phyloP scores from a whole-genome alignment of 2,113 vertebrate species.

The Gymnobelideus leadbeateri region DNA sequence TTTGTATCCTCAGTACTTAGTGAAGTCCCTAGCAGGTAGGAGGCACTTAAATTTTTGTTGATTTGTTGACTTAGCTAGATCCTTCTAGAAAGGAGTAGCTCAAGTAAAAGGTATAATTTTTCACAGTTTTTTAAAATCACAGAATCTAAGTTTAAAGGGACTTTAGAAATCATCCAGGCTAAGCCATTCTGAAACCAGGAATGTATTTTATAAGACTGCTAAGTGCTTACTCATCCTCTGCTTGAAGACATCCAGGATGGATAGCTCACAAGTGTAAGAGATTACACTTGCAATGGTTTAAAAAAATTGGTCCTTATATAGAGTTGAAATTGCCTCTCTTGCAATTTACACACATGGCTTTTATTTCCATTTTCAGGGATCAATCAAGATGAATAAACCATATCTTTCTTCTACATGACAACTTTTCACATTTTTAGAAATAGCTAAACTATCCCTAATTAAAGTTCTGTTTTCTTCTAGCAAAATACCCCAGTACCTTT shows the following conservation, averaged over 20 bases:
- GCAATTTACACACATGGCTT: background rate
- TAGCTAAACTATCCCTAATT: background rate
- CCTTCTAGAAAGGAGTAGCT: too few relatives aligned
- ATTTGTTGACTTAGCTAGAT: background rate
- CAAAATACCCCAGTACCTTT: background rate
- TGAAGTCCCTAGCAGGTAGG: background rate
- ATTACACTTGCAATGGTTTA: background rate
- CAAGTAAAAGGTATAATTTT: background rate
- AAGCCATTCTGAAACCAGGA: background rate
- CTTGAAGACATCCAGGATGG: background rate
- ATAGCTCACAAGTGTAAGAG: too few relatives aligned
- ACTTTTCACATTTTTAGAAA: background rate
- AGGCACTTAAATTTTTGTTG: background rate
- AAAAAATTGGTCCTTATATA: background rate
- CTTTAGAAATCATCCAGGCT: background rate
- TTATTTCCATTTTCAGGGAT: background rate
- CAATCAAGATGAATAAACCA: background rate
- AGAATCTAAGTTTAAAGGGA: background rate
- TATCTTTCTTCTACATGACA: background rate
- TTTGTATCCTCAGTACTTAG: slow-evolving; percentile 2
- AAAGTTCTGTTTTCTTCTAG: background rate
- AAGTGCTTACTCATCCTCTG: background rate
- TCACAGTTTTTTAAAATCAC: background rate
- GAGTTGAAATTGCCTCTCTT: background rate
- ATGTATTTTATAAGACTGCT: background rate